A percentile compares a stretch with the other conserved stretches of the same genome.
phyloP scores from a whole-genome alignment of 2,797 vertebrate species.

The Sebastes jordani region DNA sequence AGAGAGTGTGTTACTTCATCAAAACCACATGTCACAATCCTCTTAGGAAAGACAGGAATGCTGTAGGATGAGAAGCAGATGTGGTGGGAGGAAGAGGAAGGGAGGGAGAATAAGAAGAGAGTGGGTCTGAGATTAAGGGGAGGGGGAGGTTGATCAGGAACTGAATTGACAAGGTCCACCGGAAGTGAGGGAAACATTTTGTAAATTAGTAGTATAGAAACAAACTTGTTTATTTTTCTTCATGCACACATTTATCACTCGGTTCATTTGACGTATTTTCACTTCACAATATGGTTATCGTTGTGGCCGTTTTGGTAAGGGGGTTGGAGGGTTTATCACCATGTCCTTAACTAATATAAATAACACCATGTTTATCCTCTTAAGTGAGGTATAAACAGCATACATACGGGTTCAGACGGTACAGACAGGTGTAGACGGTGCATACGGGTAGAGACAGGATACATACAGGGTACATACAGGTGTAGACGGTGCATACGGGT shows the following conservation, averaged over 20 bases:
- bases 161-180: neutral
- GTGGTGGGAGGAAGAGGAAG: conserved; percentile 16
- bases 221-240: neutral
- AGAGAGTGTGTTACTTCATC: conserved; percentile 43
- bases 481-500: too few species aligned
- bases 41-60: conserved; percentile 60
- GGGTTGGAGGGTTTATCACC: neutral
- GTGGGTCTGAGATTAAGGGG: neutral
- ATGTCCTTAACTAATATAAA: neutral
- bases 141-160: neutral
- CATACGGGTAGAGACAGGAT: neutral
- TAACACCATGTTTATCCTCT: neutral
- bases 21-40: conserved; percentile 67
- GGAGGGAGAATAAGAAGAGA: neutral
- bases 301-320: neutral
- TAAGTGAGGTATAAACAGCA: neutral
- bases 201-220: neutral
- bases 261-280: neutral
- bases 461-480: too few species aligned
- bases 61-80: conserved; percentile 63
- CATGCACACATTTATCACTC: neutral
- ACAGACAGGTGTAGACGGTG: too few species aligned
- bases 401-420: neutral
- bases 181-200: conserved; percentile 5
- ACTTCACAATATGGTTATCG: neutral